Percentiles rank a stretch among this genome's conserved stretches.
Conservation (phyloP, 2,113 vertebrate species). For the Piaya cayana region DNA sequence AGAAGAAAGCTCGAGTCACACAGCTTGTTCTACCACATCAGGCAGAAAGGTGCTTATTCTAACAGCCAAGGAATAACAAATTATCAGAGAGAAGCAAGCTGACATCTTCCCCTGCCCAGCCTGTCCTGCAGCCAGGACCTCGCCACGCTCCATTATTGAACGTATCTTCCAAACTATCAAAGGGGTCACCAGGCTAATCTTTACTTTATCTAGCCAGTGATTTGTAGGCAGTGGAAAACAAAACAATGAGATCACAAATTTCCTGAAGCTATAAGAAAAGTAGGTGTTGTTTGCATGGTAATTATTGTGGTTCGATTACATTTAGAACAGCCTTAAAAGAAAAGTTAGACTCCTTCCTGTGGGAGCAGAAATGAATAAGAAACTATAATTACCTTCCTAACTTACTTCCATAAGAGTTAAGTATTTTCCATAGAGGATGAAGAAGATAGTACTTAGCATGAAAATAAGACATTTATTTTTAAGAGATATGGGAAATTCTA, state of each 20-base stretch:
- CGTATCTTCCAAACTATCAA: not conserved
- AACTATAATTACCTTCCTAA: not conserved
- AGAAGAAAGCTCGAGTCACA: not conserved
- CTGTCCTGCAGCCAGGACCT: not conserved
- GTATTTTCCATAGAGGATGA: not conserved
- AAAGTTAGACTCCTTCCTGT: not conserved
- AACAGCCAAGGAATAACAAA: not conserved
- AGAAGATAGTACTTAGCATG: not conserved
- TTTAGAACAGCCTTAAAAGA: not conserved
- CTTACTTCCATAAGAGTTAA: slow-evolving; percentile 16
- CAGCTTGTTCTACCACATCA: not conserved
- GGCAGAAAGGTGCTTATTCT: not conserved
- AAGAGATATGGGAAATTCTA: slow-evolving; percentile 14
- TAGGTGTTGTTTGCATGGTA: slow-evolving; percentile 5
- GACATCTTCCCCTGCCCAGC: not conserved
- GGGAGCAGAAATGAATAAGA: not conserved
- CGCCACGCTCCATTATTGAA: not conserved
- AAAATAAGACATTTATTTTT: slow-evolving; percentile 22
- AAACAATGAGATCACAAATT: not conserved
- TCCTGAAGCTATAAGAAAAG: not conserved
- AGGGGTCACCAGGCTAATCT: not conserved
- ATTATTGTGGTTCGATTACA: slow-evolving; percentile 22
- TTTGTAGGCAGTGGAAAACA: not conserved
- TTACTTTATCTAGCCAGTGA: not conserved
- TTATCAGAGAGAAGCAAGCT: not conserved